These are phyloP conservation scores for Dinoponera quadriceps DNA, from an alignment of 1,140 invertebrate species.

Conservation along the genomic window DNA sequence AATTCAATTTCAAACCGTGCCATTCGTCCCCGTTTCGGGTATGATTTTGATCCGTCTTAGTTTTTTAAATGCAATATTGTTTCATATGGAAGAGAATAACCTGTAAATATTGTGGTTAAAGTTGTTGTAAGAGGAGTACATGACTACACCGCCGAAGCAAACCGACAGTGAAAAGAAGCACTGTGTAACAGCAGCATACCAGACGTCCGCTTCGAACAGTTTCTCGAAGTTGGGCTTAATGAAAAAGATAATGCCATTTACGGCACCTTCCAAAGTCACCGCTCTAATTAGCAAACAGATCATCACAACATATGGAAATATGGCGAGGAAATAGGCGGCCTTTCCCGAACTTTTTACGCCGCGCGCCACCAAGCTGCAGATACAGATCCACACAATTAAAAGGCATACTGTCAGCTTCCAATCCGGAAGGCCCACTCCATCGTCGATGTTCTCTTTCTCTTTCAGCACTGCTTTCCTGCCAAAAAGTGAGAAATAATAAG, in stretches of 20 bases:
- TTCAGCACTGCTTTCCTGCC: conserved; percentile 87
- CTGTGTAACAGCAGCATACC: conserved; percentile 93
- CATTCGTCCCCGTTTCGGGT: neutral
- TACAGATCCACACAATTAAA: conserved; percentile 87
- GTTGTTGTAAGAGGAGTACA: conserved; percentile 91
- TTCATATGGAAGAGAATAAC: conserved; percentile 78
- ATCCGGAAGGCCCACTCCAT: conserved; percentile 89
- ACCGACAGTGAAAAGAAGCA: conserved; percentile 93
- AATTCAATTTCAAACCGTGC: neutral
- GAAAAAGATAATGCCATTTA: conserved; percentile 91
- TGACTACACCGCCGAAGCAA: conserved; percentile 90
- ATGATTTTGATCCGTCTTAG: neutral
- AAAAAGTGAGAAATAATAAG: conserved; percentile 28
- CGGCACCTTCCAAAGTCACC: conserved; percentile 82
- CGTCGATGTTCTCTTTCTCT: conserved; percentile 87
- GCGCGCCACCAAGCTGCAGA: conserved; percentile 88
- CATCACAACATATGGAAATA: conserved; percentile 89
- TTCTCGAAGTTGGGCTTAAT: conserved; percentile 89
- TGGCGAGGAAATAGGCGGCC: conserved; percentile 88
- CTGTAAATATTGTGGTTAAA: conserved; percentile 89
- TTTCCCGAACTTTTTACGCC: conserved; percentile 87
- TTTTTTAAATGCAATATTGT: conserved; percentile 6
- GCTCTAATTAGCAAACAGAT: conserved; percentile 87
- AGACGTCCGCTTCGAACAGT: conserved; percentile 89
- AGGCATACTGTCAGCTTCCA: conserved; percentile 88